Base-by-base conservation (phyloP, 2,113 vertebrate genomes). In the Orycteropus afer region DNA sequence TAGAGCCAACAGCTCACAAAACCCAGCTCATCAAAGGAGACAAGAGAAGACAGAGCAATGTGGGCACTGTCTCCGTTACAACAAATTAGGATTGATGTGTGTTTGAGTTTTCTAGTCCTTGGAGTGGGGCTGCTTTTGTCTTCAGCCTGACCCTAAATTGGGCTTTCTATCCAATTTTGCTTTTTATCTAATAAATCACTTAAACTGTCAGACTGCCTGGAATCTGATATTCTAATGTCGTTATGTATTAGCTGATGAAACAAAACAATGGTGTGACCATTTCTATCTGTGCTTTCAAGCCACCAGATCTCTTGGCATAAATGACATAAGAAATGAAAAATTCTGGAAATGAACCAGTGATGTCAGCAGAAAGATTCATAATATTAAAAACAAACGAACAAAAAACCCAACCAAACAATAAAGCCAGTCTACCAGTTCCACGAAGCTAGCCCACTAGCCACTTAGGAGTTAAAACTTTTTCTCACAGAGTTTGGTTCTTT, bases 171-270 rank as follows among this genome's bases (percentile, higher is more conserved):
- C 27, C 73, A 76, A 51, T 0, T 0, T 32, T 59, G 55, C 40
- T 76, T 96, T 93, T 69, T 80, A 73, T 86, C 32, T 69, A 73
- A 95, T 80, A 80, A 93, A 96, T 97, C 86, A 49, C 45, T 96
- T 63, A 95, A 94, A 95, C 84, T 34, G 14, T 47, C 88, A 94
- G 67, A n/a, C 37, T 49, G 61, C 42, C 49, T 45, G 71, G 81
- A 91, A 84, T 89, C 23, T 15, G 93, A 95, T 93, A 59, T 13
- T 87, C 91, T 86, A 89, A 91, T 3, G 0, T 67, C 80, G 92
- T 95, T 91, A 96, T 18, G n/a, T 27, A 5, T 65, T 25, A 42
- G 82, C 11, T 81, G 42, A 67, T 51, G 65, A 37, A 86, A 40
- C 73, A 15, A 14, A 25, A 9, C 27, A 57, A 53, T n/a, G 25